These are phyloP conservation scores for Drosophila santomea DNA, from an alignment of 1,140 invertebrate genomes.

Conservation along the genomic window DNA sequence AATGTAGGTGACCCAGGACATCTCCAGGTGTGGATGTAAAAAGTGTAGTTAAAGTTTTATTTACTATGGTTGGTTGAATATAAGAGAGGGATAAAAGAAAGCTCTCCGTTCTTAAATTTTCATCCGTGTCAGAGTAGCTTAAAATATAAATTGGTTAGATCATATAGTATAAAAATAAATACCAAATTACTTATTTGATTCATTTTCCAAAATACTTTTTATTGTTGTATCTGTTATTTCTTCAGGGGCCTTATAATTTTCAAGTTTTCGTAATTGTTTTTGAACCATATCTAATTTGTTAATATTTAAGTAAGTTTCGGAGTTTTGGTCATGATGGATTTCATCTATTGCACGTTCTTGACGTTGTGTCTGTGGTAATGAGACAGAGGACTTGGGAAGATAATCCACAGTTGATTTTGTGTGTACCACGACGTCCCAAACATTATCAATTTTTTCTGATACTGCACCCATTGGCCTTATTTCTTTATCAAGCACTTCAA, in stretches of 20 bases:
- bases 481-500: conserved; percentile 91
- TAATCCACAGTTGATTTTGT: conserved; percentile 94
- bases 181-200: conserved; percentile 87
- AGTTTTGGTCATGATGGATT: conserved; percentile 92
- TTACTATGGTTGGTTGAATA: conserved; percentile 24
- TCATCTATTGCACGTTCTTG: conserved; percentile 94
- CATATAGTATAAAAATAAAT: not conserved
- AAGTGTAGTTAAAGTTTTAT: conserved; percentile 40
- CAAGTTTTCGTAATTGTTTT: conserved; percentile 92
- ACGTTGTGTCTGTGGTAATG: conserved; percentile 93
- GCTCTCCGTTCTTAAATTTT: conserved; percentile 73
- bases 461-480: conserved; percentile 93
- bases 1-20: conserved; percentile 20
- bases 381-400: conserved; percentile 92
- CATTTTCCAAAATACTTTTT: conserved; percentile 90
- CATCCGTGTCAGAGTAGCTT: conserved; percentile 74
- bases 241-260: conserved; percentile 90
- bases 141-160: conserved; percentile 6
- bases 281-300: conserved; percentile 94
- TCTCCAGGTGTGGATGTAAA: conserved; percentile 63
- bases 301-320: conserved; percentile 94
- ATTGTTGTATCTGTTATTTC: conserved; percentile 91
- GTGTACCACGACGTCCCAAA: conserved; percentile 94
- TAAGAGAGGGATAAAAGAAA: conserved; percentile 50
- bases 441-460: conserved; percentile 95